Evolutionary conservation across 2,797 vertebrate genomes (phyloP), one percentile per base, ranked within the genome.

Genomic region (Numenius phaeopus): DNA sequence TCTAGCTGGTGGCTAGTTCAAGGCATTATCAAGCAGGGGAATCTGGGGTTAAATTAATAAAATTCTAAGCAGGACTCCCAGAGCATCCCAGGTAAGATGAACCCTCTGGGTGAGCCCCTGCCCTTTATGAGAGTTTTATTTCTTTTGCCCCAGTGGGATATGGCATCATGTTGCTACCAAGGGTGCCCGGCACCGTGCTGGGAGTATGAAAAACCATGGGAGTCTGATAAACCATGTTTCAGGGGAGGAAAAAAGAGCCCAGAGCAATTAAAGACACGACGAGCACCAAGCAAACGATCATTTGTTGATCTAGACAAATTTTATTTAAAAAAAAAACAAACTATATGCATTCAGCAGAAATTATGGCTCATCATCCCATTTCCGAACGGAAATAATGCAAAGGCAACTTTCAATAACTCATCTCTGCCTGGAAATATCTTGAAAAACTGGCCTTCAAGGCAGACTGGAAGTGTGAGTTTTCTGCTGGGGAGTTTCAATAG

Each of bases 91-190:
- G 3, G 6, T 66, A 62, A 2, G 14, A 5, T 1, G 5, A 89
- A 34, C 1, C 6, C 11, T 73, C 71, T 32, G 47, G 30, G 67
- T 71, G 21, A 92, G 9, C 19, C 49, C 9, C n/a, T 65, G 17
- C 5, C 59, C 9, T 37, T 89, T 32, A 64, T 30, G 49, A 23
- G 55, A 16, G 39, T 22, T 71, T 47, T 55, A 27, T 55, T 47
- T 66, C 20, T 77, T 69, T 73, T 34, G 2, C 1, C 3, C 3
- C 6, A 4, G 5, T 18, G 14, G 42, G 21, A 8, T 73, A 19
- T 1, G 6, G 17, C 32, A 11, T 64, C 0, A 0, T 64, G 40
- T 37, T 50, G 44, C 37, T 86, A 4, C 30, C 3, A 1, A 55
- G 19, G 16, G 10, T 40, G 30, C 39, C 40, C 15, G 9, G 22